phyloP scores from a whole-genome alignment of 2,113 vertebrate species.

The Axis porcinus region DNA sequence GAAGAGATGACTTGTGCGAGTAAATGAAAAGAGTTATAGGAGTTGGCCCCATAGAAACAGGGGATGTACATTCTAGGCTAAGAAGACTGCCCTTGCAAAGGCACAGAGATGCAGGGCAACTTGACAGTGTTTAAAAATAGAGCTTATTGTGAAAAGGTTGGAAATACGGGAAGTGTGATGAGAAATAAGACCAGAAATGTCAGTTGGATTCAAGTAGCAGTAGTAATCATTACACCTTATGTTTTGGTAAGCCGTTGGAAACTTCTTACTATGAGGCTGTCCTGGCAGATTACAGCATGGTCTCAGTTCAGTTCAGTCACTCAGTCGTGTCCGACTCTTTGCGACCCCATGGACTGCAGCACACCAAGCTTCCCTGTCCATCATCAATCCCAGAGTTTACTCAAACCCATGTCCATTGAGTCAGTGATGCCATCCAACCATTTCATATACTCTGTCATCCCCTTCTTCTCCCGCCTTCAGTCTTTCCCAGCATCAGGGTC shows the following conservation, averaged over 20 bases:
- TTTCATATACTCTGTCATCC: not conserved
- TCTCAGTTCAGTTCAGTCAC: not conserved
- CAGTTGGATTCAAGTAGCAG: not conserved
- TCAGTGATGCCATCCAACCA: not conserved
- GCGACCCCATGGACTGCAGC: not conserved
- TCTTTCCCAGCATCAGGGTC: not conserved
- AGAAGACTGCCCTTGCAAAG: constrained; percentile 28
- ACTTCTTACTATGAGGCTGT: not conserved
- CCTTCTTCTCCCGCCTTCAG: not conserved
- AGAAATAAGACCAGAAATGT: not conserved
- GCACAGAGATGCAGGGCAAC: not conserved
- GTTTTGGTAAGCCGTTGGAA: not conserved
- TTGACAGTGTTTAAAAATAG: constrained; percentile 31
- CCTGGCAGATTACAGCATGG: not conserved
- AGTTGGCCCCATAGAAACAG: not conserved
- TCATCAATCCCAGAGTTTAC: not conserved
- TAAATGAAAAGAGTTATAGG: not conserved
- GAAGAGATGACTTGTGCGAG: not conserved
- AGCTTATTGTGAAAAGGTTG: not conserved
- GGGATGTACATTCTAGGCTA: not conserved
- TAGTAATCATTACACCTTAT: not conserved
- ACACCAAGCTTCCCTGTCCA: not conserved
- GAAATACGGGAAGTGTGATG: not conserved
- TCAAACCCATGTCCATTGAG: not conserved
- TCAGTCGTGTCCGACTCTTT: fast-evolving